A percentile compares a stretch with the other conserved stretches of the same genome.
Conservation (phyloP, 37 sponge, comb jelly and placozoan species). For the Halichondria panicea region DNA sequence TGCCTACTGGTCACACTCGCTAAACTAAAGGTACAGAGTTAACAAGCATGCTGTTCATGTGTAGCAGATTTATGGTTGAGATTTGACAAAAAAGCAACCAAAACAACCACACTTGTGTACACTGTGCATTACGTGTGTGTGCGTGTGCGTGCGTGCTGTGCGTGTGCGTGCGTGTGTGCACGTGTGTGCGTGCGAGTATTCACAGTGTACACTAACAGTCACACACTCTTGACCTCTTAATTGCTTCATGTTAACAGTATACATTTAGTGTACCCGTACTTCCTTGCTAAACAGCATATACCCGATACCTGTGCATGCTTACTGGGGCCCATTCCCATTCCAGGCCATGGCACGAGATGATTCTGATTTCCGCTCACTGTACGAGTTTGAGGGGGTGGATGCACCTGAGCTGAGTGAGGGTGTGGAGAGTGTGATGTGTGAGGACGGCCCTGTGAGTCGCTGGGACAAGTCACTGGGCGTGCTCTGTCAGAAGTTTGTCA, state of each 20-base stretch:
- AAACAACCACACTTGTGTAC: too few species aligned
- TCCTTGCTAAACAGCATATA: neutral
- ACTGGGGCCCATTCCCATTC: too few species aligned
- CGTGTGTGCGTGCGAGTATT: too few species aligned
- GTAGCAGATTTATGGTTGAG: too few species aligned
- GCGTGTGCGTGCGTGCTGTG: neutral
- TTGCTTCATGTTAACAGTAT: too few species aligned
- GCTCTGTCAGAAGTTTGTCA: conserved; percentile 92
- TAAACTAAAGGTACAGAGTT: conserved; percentile 67
- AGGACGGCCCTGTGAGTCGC: neutral
- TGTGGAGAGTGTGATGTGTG: too few species aligned
- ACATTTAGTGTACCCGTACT: neutral
- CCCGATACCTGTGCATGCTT: neutral
- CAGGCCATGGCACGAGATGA: conserved; percentile 68
- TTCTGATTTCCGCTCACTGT: conserved; percentile 50
- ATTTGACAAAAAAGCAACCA: too few species aligned
- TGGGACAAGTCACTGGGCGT: conserved; percentile 83
- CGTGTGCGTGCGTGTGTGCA: neutral
- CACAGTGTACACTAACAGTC: too few species aligned
- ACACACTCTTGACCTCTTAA: too few species aligned
- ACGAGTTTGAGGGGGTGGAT: too few species aligned
- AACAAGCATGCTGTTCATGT: neutral
- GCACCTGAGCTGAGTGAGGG: too few species aligned
- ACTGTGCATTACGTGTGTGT: neutral
- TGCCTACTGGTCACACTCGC: conserved; percentile 73